A percentile compares a stretch with the other conserved stretches of the same genome.
Evolutionary conservation across 2,797 vertebrate genomes (phyloP).

Genomic region (Microhierax caerulescens): DNA sequence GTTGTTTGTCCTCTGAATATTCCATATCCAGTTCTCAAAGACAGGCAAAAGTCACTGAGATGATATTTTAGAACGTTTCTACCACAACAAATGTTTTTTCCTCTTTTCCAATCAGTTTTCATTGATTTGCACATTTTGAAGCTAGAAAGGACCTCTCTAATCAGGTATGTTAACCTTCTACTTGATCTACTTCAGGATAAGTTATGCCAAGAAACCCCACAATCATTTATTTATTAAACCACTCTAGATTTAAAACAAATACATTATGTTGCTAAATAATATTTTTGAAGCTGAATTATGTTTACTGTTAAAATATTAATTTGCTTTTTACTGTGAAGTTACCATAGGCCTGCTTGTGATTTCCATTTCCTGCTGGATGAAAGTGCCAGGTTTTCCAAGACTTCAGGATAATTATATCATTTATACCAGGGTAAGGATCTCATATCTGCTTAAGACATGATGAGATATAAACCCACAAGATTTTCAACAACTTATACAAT

Average conservation of each 20-base stretch:
- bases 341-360: not conserved
- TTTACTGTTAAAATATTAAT: not conserved
- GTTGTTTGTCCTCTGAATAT: not conserved
- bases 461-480: not conserved
- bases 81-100: not conserved
- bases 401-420: not conserved
- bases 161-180: not conserved
- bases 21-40: not conserved
- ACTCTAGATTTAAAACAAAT: not conserved
- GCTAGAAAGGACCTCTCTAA: not conserved
- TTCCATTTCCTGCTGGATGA: not conserved
- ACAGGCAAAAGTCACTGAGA: not conserved
- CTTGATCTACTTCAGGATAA: not conserved
- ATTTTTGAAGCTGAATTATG: not conserved
- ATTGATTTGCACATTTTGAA: not conserved
- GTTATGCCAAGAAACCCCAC: not conserved
- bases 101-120: not conserved
- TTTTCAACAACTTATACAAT: not conserved
- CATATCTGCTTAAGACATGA: not conserved
- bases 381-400: not conserved
- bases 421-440: not conserved
- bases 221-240: slow-evolving; percentile 12
- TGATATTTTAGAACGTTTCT: not conserved
- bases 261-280: not conserved
- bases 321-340: not conserved